A percentile compares a stretch with the other conserved stretches of the same genome.
These are phyloP conservation scores for Pandion haliaetus DNA, from an alignment of 2,113 vertebrate genomes.

Conservation along the genomic window DNA sequence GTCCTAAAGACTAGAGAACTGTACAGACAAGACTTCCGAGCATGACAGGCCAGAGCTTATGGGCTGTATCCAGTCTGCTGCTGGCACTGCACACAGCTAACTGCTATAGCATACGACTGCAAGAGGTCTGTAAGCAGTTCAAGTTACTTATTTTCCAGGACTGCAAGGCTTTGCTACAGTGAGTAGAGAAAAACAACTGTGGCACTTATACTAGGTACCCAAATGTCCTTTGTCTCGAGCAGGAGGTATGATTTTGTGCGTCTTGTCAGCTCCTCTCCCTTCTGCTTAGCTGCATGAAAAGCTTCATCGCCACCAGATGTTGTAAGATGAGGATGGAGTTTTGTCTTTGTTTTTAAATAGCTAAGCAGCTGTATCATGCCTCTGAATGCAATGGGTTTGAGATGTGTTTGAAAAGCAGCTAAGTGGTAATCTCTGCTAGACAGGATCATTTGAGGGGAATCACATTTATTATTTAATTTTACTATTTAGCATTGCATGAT, in stretches of 20 bases:
- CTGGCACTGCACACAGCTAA: neutral
- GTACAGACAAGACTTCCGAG: constrained; percentile 8
- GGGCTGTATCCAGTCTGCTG: neutral
- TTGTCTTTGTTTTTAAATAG: neutral
- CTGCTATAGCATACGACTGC: neutral
- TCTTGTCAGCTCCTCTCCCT: neutral
- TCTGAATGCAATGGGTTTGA: neutral
- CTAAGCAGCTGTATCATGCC: neutral
- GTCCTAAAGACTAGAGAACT: neutral
- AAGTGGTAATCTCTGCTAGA: neutral
- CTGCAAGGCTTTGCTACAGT: neutral
- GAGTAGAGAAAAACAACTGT: neutral
- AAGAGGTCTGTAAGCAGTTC: neutral
- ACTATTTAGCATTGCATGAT: neutral
- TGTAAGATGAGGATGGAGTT: neutral
- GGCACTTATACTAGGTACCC: neutral
- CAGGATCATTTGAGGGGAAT: neutral
- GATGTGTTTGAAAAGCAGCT: neutral
- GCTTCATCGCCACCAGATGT: fast-evolving
- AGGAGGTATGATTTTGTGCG: neutral
- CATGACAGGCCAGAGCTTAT: neutral
- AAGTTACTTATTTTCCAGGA: neutral
- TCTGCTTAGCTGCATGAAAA: neutral
- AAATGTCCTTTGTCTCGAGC: neutral
- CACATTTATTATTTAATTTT: neutral